A percentile compares a stretch with the other conserved stretches of the same genome.
phyloP scores from a whole-genome alignment of 2,113 vertebrate genomes.

The Promerops cafer region DNA sequence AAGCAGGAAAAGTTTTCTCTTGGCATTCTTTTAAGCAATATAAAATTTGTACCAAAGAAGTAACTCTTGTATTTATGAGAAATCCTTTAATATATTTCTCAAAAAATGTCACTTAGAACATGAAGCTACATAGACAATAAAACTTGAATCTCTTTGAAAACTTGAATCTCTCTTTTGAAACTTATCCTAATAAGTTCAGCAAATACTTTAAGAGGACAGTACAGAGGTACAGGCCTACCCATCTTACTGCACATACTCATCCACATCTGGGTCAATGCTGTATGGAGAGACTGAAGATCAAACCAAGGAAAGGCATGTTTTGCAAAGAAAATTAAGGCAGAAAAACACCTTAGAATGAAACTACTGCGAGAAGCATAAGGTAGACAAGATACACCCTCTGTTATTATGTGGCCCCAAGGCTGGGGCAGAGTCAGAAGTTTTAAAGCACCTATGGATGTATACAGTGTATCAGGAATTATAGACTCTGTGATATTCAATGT shows the following conservation, averaged over 20 bases:
- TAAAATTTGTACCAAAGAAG: background rate
- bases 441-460: background rate
- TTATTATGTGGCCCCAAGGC: background rate
- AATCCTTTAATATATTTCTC: background rate
- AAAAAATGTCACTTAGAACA: background rate
- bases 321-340: background rate
- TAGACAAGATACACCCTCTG: background rate
- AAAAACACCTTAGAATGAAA: background rate
- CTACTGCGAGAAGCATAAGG: rapidly evolving
- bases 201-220: background rate
- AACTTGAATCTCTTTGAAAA: background rate
- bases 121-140: background rate
- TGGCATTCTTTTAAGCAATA: background rate
- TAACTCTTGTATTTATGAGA: background rate
- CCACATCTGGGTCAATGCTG: background rate
- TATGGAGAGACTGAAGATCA: background rate
- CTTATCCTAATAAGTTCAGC: background rate
- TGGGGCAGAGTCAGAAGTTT: background rate
- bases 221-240: background rate
- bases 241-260: background rate
- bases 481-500: background rate
- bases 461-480: background rate
- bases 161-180: background rate
- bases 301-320: background rate
- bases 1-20: background rate